Percentiles rank a stretch among this genome's conserved stretches.
These are phyloP conservation scores for Vanessa cardui DNA, from an alignment of 2,888 invertebrate genomes.

Conservation along the genomic window DNA sequence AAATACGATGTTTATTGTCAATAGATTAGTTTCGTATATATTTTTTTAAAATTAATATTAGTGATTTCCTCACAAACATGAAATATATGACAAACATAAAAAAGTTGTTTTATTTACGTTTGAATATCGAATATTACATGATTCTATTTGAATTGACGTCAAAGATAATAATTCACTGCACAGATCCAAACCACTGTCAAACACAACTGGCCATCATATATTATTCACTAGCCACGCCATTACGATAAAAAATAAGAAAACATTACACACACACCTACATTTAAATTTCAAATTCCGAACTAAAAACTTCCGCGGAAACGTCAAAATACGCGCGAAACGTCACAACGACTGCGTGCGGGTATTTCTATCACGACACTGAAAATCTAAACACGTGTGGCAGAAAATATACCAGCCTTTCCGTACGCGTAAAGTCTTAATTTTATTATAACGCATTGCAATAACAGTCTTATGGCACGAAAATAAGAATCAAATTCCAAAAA, in stretches of 20 bases:
- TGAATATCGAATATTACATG: slow-evolving; percentile 12
- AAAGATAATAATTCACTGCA: slow-evolving; percentile 39
- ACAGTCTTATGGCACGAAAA: slow-evolving; percentile 15
- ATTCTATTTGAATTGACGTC: slow-evolving; percentile 31
- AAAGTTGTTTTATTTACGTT: slow-evolving; percentile 9
- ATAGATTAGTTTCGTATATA: neutral
- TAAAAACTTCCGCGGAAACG: slow-evolving; percentile 43
- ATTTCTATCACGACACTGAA: slow-evolving; percentile 67
- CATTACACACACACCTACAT: slow-evolving; percentile 41
- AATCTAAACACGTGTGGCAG: slow-evolving; percentile 65
- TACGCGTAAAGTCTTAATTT: slow-evolving; percentile 37
- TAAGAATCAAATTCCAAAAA: slow-evolving; percentile 29
- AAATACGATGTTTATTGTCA: too few species aligned
- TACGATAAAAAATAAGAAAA: slow-evolving; percentile 41
- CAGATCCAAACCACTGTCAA: slow-evolving; percentile 33
- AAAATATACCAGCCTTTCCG: slow-evolving; percentile 44
- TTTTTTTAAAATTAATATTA: neutral
- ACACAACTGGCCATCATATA: slow-evolving; percentile 38
- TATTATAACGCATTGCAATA: slow-evolving; percentile 18
- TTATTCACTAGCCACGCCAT: slow-evolving; percentile 37
- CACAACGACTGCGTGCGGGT: slow-evolving; percentile 51
- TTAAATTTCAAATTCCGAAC: slow-evolving; percentile 47
- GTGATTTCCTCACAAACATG: neutral
- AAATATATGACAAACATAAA: slow-evolving; percentile 17
- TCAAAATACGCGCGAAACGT: slow-evolving; percentile 50